Evolutionary conservation across 2,113 vertebrate species (phyloP), one percentile per base, ranked within the genome.

Genomic region (Himantopus leucocephalus): DNA sequence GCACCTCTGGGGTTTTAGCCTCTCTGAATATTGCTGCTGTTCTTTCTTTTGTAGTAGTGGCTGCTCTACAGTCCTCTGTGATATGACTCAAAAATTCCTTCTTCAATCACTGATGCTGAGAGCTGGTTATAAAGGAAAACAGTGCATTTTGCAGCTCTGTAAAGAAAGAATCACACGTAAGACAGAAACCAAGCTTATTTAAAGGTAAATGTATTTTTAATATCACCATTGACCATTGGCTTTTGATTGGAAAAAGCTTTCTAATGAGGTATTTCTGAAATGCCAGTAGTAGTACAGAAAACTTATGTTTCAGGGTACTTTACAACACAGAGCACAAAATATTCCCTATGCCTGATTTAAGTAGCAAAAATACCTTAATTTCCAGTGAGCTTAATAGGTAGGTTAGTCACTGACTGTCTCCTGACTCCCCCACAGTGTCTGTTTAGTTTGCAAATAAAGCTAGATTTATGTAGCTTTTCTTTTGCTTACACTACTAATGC

Each of bases 151-250:
- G 70, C 88, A 45, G 35, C 86, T 91, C 89, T 66, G 6, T 48
- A 29, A 67, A 90, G 95, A 74, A 95, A 72, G 80, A 94, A 86
- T 75, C 41, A 20, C 37, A 67, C 15, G 11, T 34, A 72, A 94
- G 86, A 96, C 77, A 86, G 56, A 90, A 93, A 63, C 22, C 89
- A 85, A 90, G 63, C 56, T 90, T 82, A 53, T 96, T 97, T 92
- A 92, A 96, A 98, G 90, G 93, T 95, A 97, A 94, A 98, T 96
- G 89, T 92, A 41, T 19, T 95, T 96, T 96, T 97, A 96, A 96
- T 96, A 88, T 78, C 45, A 81, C 55, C 67, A 88, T 96, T 97
- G 83, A 93, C 96, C 91, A 94, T 62, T 85, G 83, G 6, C 67
- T 97, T 96, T 93, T 96, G 95, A 97, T 94, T 97, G 96, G 95